Evolutionary conservation across 2,888 invertebrate genomes (phyloP).

Genomic region (Ophioninae sp.): DNA sequence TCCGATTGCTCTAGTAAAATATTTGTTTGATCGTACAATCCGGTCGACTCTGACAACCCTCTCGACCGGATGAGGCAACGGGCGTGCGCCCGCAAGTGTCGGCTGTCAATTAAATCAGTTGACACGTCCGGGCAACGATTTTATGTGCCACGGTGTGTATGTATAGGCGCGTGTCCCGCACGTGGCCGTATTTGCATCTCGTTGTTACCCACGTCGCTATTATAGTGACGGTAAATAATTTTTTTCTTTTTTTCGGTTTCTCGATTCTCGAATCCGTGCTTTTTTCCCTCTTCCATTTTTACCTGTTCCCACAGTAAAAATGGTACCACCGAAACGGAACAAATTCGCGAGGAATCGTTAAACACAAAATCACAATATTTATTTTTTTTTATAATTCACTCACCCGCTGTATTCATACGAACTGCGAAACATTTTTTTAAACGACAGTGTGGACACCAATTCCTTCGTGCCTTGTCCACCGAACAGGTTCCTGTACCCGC

Average conservation of each 20-base stretch:
- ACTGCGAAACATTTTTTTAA: constrained; percentile 89
- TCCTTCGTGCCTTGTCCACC: constrained; percentile 91
- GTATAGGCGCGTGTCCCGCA: constrained; percentile 66
- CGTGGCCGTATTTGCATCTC: constrained; percentile 73
- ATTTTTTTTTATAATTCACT: constrained; percentile 52
- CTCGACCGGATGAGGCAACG: constrained; percentile 47
- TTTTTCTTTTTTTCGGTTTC: constrained; percentile 38
- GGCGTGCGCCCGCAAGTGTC: constrained; percentile 46
- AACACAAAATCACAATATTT: constrained; percentile 15
- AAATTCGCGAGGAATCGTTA: not conserved
- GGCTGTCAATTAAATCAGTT: constrained; percentile 73
- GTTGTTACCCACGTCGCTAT: constrained; percentile 59
- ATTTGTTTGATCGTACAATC: constrained; percentile 53
- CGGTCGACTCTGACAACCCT: constrained; percentile 61
- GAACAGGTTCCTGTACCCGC: constrained; percentile 88
- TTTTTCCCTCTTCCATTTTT: constrained; percentile 14
- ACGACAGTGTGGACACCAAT: constrained; percentile 94
- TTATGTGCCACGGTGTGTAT: constrained; percentile 2
- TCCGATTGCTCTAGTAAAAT: constrained; percentile 26
- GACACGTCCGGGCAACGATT: constrained; percentile 63
- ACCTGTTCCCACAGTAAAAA: constrained; percentile 15
- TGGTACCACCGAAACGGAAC: not conserved
- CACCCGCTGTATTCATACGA: constrained; percentile 90
- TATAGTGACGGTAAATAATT: constrained; percentile 36
- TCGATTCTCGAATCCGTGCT: constrained; percentile 5